Conservation (phyloP, 92 coral and sea anemone species). For the Meandrina meandrites region DNA sequence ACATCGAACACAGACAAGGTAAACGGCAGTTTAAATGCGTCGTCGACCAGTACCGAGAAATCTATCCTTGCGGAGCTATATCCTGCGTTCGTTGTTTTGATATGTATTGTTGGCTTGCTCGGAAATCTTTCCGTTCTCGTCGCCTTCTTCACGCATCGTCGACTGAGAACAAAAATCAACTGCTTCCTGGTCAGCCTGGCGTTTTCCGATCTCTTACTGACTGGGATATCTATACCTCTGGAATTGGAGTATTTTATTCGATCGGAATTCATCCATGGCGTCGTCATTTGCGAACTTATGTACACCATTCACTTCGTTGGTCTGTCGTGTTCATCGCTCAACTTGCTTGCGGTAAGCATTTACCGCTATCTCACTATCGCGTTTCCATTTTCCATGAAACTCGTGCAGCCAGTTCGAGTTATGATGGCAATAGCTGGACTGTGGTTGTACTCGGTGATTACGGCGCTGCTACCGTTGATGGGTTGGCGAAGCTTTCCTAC, state of each 20-base stretch:
- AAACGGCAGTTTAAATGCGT: constrained; percentile 9
- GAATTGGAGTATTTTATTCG: constrained; percentile 75
- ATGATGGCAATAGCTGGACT: constrained; percentile 34
- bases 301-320: constrained; percentile 61
- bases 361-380: constrained; percentile 82
- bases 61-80: constrained; percentile 49
- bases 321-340: constrained; percentile 73
- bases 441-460: constrained; percentile 71
- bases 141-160: constrained; percentile 63
- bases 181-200: constrained; percentile 75
- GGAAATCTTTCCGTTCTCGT: constrained; percentile 67
- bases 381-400: constrained; percentile 67
- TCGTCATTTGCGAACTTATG: constrained; percentile 65
- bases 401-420: constrained; percentile 55
- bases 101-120: constrained; percentile 57
- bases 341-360: constrained; percentile 70
- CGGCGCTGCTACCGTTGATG: constrained; percentile 65
- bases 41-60: constrained; percentile 7
- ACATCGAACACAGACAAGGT: constrained; percentile 16
- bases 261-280: constrained; percentile 60
- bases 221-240: constrained; percentile 61
- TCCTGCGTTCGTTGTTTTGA: constrained; percentile 50
- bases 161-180: constrained; percentile 72
- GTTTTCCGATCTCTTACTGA: constrained; percentile 62
- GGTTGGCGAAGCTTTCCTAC: constrained; percentile 74